phyloP scores from a whole-genome alignment of 2,888 invertebrate genomes.

The Oscheius myriophilus region DNA sequence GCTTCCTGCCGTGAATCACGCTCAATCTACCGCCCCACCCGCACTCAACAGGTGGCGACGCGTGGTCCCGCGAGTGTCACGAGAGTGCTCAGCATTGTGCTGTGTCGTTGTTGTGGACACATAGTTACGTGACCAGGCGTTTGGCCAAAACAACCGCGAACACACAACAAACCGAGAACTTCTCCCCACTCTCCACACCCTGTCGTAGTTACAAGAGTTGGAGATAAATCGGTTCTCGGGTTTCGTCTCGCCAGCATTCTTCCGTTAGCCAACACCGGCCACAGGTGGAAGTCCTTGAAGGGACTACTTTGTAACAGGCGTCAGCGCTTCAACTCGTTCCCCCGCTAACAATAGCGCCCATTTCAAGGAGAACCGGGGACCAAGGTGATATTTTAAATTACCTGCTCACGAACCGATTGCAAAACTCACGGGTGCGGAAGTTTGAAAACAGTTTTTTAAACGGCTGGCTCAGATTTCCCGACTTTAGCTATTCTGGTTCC shows the following conservation, averaged over 20 bases:
- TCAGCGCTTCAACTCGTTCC: conserved; percentile 31
- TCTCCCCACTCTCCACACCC: neutral
- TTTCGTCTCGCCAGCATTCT: no score
- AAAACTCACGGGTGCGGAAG: no score
- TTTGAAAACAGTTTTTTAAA: no score
- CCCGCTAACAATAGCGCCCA: conserved; percentile 24
- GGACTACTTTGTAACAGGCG: conserved; percentile 30
- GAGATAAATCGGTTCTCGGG: neutral
- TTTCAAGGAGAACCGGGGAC: conserved; percentile 29
- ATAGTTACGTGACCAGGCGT: conserved; percentile 23
- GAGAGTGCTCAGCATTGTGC: conserved; percentile 12
- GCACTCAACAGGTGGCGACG: neutral
- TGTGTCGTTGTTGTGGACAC: conserved; percentile 18
- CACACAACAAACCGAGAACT: conserved; percentile 7
- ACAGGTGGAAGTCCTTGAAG: conserved; percentile 27
- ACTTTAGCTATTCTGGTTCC: no score
- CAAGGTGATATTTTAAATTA: conserved; percentile 30
- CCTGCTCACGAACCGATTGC: conserved; percentile 21
- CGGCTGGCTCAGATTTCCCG: no score
- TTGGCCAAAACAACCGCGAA: conserved; percentile 16
- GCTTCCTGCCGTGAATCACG: no score
- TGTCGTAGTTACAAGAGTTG: neutral
- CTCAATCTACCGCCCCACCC: no score
- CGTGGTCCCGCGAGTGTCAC: conserved; percentile 3
- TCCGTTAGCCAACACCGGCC: no score